These are phyloP conservation scores for Tonatia bakeri DNA, from an alignment of 2,113 vertebrate species.

Conservation along the genomic window DNA sequence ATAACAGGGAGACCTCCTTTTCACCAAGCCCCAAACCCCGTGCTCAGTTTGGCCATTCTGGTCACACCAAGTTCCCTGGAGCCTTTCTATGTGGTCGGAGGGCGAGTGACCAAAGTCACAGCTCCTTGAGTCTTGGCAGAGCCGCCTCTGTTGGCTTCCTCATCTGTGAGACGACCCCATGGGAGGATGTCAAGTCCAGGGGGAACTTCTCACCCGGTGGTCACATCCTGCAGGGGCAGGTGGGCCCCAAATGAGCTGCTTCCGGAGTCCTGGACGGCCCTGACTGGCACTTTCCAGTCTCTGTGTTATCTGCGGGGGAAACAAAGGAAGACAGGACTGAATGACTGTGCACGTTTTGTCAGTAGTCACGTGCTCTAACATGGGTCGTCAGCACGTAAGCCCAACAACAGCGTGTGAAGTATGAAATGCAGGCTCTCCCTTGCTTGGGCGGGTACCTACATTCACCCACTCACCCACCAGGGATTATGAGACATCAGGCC, in stretches of 20 bases:
- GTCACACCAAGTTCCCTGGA: background rate
- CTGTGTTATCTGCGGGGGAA: background rate
- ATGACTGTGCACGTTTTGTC: background rate
- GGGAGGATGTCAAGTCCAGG: accelerated
- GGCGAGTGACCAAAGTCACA: background rate
- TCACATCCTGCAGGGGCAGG: background rate
- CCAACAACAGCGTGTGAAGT: background rate
- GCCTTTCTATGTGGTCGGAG: background rate
- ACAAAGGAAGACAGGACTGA: background rate
- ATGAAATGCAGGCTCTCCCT: background rate
- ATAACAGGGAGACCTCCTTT: background rate
- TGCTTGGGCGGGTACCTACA: background rate
- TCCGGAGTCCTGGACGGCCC: background rate
- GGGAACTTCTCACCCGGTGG: background rate
- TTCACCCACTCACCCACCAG: background rate
- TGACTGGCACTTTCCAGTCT: background rate
- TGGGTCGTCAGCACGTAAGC: accelerated
- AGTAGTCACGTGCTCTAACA: background rate
- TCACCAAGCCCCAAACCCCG: background rate
- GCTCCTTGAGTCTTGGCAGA: background rate
- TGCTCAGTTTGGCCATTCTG: background rate
- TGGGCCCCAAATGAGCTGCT: background rate
- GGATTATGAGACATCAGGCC: background rate
- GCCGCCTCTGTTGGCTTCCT: background rate
- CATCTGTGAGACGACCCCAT: accelerated